Percentiles rank a stretch among this genome's conserved stretches.
Evolutionary conservation across 1,140 invertebrate genomes (phyloP).

Genomic region (Drosophila lacteicornis): DNA sequence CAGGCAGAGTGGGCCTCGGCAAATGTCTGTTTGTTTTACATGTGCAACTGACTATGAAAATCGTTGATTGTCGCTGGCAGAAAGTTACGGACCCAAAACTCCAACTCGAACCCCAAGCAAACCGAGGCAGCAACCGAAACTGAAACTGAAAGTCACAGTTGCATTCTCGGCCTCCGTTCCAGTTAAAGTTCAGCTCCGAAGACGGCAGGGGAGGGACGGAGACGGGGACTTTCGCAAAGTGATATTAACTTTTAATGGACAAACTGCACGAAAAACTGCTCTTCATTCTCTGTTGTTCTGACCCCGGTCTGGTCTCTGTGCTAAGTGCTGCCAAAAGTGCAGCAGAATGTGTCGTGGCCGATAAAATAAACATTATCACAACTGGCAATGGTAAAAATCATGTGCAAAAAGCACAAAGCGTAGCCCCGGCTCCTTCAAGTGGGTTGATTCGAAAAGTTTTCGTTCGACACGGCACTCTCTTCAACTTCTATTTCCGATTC

Average conservation of each 20-base stretch:
- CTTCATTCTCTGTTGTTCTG: slow-evolving; percentile 54
- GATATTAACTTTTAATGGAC: slow-evolving; percentile 84
- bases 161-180: slow-evolving; percentile 39
- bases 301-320: slow-evolving; percentile 65
- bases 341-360: slow-evolving; percentile 82
- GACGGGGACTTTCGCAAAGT: slow-evolving; percentile 71
- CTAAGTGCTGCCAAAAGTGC: slow-evolving; percentile 83
- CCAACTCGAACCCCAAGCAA: slow-evolving; percentile 26
- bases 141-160: slow-evolving; percentile 69
- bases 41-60: slow-evolving; percentile 82
- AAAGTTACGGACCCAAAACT: slow-evolving; percentile 50
- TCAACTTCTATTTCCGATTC: slow-evolving; percentile 13
- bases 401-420: slow-evolving; percentile 75
- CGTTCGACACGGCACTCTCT: neutral
- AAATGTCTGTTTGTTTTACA: slow-evolving; percentile 73
- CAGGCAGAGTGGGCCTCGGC: slow-evolving; percentile 44
- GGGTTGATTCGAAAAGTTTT: slow-evolving; percentile 43
- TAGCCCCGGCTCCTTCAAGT: slow-evolving; percentile 38
- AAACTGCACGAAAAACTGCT: slow-evolving; percentile 75
- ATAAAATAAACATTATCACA: slow-evolving; percentile 83
- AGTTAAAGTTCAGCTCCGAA: slow-evolving; percentile 40
- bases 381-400: slow-evolving; percentile 82
- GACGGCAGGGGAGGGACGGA: slow-evolving; percentile 18
- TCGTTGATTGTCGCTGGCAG: slow-evolving; percentile 77
- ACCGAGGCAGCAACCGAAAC: slow-evolving; percentile 33